Evolutionary conservation across 1,140 invertebrate genomes (phyloP).

Genomic region (Papilio polyxenes): DNA sequence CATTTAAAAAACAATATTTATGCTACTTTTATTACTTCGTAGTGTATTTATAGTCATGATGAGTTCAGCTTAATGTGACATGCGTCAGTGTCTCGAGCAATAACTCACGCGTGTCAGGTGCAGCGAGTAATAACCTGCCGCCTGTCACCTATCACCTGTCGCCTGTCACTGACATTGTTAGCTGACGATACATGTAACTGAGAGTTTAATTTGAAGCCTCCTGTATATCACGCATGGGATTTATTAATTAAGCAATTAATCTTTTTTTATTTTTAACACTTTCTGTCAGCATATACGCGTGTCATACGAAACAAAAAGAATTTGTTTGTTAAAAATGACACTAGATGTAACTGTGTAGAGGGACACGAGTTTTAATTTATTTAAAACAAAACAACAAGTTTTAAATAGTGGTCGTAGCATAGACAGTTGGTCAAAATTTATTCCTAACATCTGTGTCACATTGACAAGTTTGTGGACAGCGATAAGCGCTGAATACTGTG

Average conservation of each 20-base stretch:
- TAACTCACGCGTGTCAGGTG: conserved; percentile 34
- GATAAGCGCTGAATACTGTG: neutral
- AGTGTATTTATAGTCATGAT: neutral
- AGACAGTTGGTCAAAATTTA: neutral
- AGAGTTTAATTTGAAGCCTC: conserved; percentile 14
- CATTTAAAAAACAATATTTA: too few relatives aligned
- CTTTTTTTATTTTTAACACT: neutral
- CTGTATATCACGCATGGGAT: conserved; percentile 11
- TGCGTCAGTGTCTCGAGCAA: conserved; percentile 4
- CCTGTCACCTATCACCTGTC: conserved; percentile 7
- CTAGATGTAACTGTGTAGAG: neutral
- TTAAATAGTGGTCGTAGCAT: neutral
- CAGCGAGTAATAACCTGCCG: conserved; percentile 22
- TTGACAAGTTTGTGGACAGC: neutral
- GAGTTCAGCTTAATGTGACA: neutral
- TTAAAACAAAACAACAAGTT: neutral
- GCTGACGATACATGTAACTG: conserved; percentile 18
- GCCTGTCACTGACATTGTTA: conserved; percentile 22
- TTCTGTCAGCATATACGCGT: neutral
- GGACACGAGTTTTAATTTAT: neutral
- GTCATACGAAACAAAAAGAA: neutral
- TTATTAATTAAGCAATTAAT: conserved; percentile 29
- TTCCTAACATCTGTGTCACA: neutral
- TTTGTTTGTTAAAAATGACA: neutral
- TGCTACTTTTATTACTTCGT: neutral